Conservation (phyloP, 2,888 invertebrate species). For the Plagodis pulveraria region DNA sequence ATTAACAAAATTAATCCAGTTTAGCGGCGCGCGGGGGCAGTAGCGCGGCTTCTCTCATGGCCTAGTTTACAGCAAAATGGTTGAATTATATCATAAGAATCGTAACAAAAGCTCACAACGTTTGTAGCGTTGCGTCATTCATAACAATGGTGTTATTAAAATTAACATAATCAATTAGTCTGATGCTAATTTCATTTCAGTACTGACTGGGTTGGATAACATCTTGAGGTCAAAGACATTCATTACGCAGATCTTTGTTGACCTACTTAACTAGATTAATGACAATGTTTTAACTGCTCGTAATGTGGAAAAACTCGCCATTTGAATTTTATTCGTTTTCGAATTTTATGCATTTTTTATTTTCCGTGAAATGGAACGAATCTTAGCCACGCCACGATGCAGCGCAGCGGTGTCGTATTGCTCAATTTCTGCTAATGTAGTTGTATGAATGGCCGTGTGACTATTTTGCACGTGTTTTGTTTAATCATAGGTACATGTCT, state of each 20-base stretch:
- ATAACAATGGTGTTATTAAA: slow-evolving; percentile 31
- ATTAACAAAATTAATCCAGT: slow-evolving; percentile 30
- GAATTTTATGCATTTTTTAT: no score
- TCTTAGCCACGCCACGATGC: no score
- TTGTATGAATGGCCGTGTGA: slow-evolving; percentile 6
- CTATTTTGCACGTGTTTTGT: slow-evolving; percentile 7
- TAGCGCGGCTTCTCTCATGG: slow-evolving; percentile 33
- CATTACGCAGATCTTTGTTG: neutral
- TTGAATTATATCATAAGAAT: slow-evolving; percentile 42
- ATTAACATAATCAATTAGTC: slow-evolving; percentile 19
- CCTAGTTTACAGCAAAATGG: slow-evolving; percentile 39
- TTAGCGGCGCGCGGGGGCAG: slow-evolving; percentile 31
- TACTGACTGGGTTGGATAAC: neutral
- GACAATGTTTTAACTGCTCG: neutral
- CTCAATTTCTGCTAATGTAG: slow-evolving; percentile 15
- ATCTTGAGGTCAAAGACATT: slow-evolving; percentile 8
- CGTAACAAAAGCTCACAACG: slow-evolving; percentile 38
- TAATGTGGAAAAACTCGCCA: no score
- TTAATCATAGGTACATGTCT: neutral
- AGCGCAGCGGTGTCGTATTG: slow-evolving; percentile 5
- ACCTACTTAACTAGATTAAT: slow-evolving; percentile 4
- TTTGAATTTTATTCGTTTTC: no score
- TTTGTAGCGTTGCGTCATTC: slow-evolving; percentile 41
- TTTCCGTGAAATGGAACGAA: no score
- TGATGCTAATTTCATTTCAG: slow-evolving; percentile 9